Percentiles rank a stretch among this genome's conserved stretches.
These are phyloP conservation scores for Rhagonycha fulva DNA, from an alignment of 2,888 invertebrate species.

Conservation along the genomic window DNA sequence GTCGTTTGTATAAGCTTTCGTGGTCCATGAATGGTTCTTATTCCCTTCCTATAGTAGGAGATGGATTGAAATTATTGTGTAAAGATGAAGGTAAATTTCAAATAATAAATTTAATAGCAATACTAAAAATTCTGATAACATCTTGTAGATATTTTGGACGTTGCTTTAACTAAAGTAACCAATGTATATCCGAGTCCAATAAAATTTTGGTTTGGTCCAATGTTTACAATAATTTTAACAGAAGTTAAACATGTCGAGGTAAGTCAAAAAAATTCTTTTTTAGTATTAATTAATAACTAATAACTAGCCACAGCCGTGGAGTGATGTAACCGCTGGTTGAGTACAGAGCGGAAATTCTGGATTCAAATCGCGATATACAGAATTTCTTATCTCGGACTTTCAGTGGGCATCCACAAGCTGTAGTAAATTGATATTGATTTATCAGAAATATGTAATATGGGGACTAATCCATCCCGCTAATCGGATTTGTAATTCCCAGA, in stretches of 20 bases:
- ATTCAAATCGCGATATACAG: too few species aligned
- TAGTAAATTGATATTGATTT: too few species aligned
- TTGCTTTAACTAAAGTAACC: background rate
- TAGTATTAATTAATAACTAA: background rate
- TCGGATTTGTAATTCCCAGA: too few species aligned
- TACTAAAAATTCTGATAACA: too few species aligned
- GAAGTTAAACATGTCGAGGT: slow-evolving; percentile 9
- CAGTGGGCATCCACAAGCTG: too few species aligned
- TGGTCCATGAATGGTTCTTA: slow-evolving; percentile 11
- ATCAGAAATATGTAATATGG: too few species aligned
- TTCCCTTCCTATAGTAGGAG: slow-evolving; percentile 8
- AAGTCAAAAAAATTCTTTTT: background rate
- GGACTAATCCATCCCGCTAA: too few species aligned
- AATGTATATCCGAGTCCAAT: slow-evolving; percentile 8
- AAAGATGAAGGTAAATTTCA: slow-evolving; percentile 16
- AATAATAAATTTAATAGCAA: background rate
- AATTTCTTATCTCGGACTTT: too few species aligned
- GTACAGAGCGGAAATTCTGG: too few species aligned
- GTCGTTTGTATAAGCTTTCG: slow-evolving; percentile 6
- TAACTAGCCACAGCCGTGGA: too few species aligned
- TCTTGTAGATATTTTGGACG: slow-evolving; percentile 9
- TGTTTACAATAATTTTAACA: slow-evolving; percentile 9
- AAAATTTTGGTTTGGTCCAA: slow-evolving; percentile 21
- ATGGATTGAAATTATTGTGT: background rate
- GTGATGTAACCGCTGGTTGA: too few species aligned